Evolutionary conservation across 2,888 invertebrate species (phyloP), one percentile per base, ranked within the genome.

Genomic region (Zeuzera pyrina): DNA sequence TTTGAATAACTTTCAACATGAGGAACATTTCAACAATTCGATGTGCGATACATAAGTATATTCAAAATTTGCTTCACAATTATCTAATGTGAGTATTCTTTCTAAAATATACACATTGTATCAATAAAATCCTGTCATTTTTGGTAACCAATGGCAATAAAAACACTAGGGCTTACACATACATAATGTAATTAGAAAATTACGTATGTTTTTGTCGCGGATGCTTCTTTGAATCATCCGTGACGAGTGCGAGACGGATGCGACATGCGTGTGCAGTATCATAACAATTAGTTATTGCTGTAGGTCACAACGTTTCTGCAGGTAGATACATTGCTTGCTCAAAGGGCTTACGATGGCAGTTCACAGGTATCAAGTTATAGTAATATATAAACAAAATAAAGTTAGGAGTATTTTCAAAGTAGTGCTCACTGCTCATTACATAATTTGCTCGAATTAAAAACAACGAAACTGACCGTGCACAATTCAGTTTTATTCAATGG

Each of bases 61-160:
- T 61, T 62, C 77, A 70, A 70, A 69, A 67, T 69, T 59, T 57
- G 51, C 63, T 65, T 62, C 63, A 52, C 64, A 59, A 71, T 65
- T 60, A 54, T 57, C 77, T 66, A 76, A 78, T 62, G 59, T 63
- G 69, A 76, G 72, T 71, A 74, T 76, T 74, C 47, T 51, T 64
- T 62, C 64, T 71, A 69, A 72, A 72, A 74, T 78, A 79, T 76
- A 77, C 78, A 79, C 74, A 76, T 77, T 63, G 65, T 76, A 69
- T 73, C 54, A 70, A 63, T 72, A 70, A 70, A 66, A 77, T 83
- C 81, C 81, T 83, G 81, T 83, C 79, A 78, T 78, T 78, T 78
- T 79, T 81, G 81, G 81, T 83, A 83, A 83, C 81, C 78, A 77
- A 81, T 83, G 79, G 78, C 79, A 74, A 76, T 71, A 71, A 69